Percentiles rank a stretch among this genome's conserved stretches.
These are phyloP conservation scores for Pachycephus smyrnensis DNA, from an alignment of 2,888 invertebrate species.

Conservation along the genomic window DNA sequence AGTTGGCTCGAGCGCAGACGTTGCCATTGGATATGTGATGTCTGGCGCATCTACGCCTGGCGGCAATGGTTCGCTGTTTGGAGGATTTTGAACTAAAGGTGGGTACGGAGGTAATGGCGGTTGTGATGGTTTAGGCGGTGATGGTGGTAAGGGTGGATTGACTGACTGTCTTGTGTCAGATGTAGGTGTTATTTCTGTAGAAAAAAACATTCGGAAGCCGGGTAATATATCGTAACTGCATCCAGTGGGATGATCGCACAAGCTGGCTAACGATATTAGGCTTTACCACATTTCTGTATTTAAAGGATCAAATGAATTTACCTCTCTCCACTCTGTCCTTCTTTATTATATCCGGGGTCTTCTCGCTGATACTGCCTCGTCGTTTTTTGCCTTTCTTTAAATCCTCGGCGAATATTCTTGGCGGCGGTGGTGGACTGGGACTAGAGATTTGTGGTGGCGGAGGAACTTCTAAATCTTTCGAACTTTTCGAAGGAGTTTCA, in stretches of 20 bases:
- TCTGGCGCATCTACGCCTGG: conserved; percentile 70
- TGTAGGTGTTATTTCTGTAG: neutral
- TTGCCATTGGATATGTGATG: conserved; percentile 54
- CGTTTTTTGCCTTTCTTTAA: conserved; percentile 48
- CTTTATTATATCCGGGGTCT: conserved; percentile 38
- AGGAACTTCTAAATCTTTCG: conserved; percentile 28
- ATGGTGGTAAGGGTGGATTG: conserved; percentile 43
- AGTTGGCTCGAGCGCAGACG: conserved; percentile 52
- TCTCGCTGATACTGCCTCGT: conserved; percentile 33
- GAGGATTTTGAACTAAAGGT: conserved; percentile 36
- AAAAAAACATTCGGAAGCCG: neutral
- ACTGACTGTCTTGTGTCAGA: conserved; percentile 6
- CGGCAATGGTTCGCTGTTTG: conserved; percentile 67
- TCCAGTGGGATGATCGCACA: neutral
- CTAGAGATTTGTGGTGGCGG: conserved; percentile 57
- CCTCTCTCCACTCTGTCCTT: conserved; percentile 37
- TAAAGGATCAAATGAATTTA: conserved; percentile 14
- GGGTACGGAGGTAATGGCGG: conserved; percentile 43
- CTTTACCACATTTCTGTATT: neutral
- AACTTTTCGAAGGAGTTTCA: neutral
- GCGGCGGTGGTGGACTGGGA: conserved; percentile 63
- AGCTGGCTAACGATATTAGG: too few species aligned
- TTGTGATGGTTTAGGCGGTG: conserved; percentile 41
- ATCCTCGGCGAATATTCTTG: conserved; percentile 60
- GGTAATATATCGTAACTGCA: neutral